phyloP scores from a whole-genome alignment of 2,113 vertebrate species.

The Budorcas taxicolor region DNA sequence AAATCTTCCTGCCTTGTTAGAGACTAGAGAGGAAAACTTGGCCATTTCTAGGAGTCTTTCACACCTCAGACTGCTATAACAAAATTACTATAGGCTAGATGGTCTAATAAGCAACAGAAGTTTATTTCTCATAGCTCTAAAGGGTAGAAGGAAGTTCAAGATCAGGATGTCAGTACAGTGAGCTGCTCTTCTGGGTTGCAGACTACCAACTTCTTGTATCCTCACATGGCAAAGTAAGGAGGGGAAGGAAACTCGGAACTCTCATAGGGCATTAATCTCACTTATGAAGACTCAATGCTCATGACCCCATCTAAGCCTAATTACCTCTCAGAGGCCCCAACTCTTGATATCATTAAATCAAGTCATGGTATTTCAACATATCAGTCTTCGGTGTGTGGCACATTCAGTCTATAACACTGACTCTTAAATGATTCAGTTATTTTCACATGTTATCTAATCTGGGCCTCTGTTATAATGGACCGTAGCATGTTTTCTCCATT shows the following conservation, averaged over 20 bases:
- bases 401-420: background rate
- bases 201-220: background rate
- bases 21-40: background rate
- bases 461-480: background rate
- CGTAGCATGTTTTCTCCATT: background rate
- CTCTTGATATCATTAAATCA: background rate
- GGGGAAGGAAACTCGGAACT: background rate
- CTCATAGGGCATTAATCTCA: background rate
- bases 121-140: background rate
- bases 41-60: background rate
- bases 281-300: background rate
- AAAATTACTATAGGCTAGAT: background rate
- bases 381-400: background rate
- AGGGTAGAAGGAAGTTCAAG: background rate
- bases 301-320: background rate
- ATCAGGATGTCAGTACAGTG: background rate
- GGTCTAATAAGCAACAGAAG: background rate
- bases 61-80: background rate
- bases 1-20: background rate
- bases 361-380: background rate
- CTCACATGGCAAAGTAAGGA: background rate
- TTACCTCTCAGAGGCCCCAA: background rate
- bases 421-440: background rate
- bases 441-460: background rate
- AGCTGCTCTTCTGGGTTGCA: background rate